Percentiles rank a stretch among this genome's conserved stretches.
Conservation (phyloP, 1,140 invertebrate species). For the Zaprionus taronus region DNA sequence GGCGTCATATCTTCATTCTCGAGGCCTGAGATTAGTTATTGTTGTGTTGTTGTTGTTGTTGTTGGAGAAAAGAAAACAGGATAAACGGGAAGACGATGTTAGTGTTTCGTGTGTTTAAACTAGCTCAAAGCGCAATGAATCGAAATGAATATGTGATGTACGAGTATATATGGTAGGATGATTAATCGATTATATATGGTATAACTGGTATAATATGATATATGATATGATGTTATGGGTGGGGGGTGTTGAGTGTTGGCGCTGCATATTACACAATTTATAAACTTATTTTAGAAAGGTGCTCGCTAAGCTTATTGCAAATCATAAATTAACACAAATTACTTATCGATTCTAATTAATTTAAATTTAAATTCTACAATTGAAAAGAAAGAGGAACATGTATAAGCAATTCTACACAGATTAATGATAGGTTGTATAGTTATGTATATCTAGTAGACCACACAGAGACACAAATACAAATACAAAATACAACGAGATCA, state of each 20-base stretch:
- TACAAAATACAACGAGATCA: constrained; percentile 45
- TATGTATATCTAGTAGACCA: constrained; percentile 30
- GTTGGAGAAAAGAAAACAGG: constrained; percentile 49
- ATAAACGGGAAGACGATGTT: constrained; percentile 56
- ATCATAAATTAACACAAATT: constrained; percentile 18
- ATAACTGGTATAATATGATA: neutral
- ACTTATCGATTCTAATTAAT: constrained; percentile 11
- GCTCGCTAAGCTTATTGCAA: constrained; percentile 29
- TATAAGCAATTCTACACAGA: constrained; percentile 22
- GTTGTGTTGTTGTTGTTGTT: constrained; percentile 21
- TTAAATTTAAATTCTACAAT: constrained; percentile 18
- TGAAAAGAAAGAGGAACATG: constrained; percentile 3
- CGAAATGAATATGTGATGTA: constrained; percentile 26
- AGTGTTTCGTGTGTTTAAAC: constrained; percentile 63
- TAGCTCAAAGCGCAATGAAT: constrained; percentile 37
- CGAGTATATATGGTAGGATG: neutral
- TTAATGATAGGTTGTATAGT: constrained; percentile 19
- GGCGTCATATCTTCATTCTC: constrained; percentile 84
- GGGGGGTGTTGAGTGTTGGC: constrained; percentile 18
- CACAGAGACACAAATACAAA: constrained; percentile 58
- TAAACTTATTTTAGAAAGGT: constrained; percentile 4
- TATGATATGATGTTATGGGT: neutral
- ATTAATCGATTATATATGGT: constrained; percentile 4
- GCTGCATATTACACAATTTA: constrained; percentile 22
- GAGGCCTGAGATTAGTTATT: constrained; percentile 61